These are phyloP conservation scores for Glyptemys insculpta DNA, from an alignment of 2,797 vertebrate genomes.

Conservation along the genomic window DNA sequence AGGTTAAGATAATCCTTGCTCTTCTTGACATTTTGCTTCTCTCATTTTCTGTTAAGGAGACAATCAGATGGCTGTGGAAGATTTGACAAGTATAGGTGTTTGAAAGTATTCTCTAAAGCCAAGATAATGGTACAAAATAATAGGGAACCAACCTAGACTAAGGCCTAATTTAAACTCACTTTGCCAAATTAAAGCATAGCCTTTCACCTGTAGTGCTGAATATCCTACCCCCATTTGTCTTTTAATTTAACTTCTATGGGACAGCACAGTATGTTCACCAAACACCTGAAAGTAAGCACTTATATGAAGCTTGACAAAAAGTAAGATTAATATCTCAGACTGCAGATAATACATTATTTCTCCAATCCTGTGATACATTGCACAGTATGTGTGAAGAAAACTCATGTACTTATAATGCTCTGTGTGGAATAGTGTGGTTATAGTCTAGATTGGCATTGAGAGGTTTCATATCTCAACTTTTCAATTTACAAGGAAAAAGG, in stretches of 20 bases:
- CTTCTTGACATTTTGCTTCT: conserved; percentile 81
- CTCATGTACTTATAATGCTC: not conserved
- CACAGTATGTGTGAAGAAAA: conserved; percentile 23
- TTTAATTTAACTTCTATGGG: conserved; percentile 73
- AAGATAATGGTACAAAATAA: conserved; percentile 84
- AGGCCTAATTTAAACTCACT: conserved; percentile 82
- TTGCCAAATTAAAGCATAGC: conserved; percentile 81
- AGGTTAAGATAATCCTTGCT: conserved; percentile 80
- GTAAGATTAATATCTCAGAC: conserved; percentile 52
- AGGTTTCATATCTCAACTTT: not conserved
- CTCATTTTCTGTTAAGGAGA: conserved; percentile 77
- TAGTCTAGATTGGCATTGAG: not conserved
- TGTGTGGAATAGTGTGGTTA: not conserved
- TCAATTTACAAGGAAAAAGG: not conserved
- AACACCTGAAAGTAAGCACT: conserved; percentile 61
- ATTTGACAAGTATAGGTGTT: conserved; percentile 76
- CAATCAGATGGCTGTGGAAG: conserved; percentile 68
- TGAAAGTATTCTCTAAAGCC: conserved; percentile 80
- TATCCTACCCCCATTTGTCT: conserved; percentile 73
- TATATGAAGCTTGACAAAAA: conserved; percentile 56
- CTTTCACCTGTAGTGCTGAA: conserved; percentile 79
- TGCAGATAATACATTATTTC: conserved; percentile 36
- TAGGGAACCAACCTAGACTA: conserved; percentile 79
- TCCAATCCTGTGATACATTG: not conserved
- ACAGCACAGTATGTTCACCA: conserved; percentile 43